A percentile compares a stretch with the other conserved stretches of the same genome.
These are phyloP conservation scores for Cebus imitator DNA, from an alignment of 2,113 vertebrate species.

Conservation along the genomic window DNA sequence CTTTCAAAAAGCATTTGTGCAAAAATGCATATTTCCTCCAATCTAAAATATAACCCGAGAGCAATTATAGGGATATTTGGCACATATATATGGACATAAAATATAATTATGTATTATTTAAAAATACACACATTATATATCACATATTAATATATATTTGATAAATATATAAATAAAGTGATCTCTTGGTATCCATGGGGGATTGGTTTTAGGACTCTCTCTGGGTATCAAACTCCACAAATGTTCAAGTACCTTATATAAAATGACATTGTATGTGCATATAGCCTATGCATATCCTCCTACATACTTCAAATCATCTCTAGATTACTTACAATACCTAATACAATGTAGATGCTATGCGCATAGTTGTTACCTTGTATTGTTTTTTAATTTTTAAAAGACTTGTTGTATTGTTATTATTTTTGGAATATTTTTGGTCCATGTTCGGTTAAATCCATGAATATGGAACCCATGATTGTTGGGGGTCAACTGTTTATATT, in stretches of 20 bases:
- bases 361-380: background rate
- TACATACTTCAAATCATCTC: background rate
- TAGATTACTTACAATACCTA: background rate
- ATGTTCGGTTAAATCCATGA: background rate
- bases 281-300: background rate
- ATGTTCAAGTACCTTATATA: background rate
- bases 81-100: background rate
- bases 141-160: background rate
- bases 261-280: background rate
- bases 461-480: background rate
- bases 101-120: background rate
- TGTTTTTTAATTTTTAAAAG: background rate
- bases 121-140: background rate
- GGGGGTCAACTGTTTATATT: background rate
- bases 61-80: background rate
- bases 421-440: background rate
- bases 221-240: background rate
- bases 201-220: background rate
- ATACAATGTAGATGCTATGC: background rate
- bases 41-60: background rate
- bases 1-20: constrained; percentile 7
- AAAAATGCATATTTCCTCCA: background rate
- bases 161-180: background rate
- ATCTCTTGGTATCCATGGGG: background rate
- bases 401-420: background rate